These are phyloP conservation scores for Phrixothrix hirtus DNA, from an alignment of 2,888 invertebrate genomes.

Conservation along the genomic window DNA sequence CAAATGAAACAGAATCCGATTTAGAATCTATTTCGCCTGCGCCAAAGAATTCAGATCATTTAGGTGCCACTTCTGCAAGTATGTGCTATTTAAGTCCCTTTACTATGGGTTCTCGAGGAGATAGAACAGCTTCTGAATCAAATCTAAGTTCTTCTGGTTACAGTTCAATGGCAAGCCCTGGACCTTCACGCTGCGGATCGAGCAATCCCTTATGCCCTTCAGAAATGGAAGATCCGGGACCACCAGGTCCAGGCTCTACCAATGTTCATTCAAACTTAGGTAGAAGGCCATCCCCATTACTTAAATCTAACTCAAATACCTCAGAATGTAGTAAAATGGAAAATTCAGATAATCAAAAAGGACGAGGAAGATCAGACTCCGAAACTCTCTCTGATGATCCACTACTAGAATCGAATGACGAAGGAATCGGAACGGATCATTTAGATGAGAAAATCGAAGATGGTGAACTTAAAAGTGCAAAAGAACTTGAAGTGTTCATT, in stretches of 20 bases:
- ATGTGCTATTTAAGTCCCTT: constrained; percentile 82
- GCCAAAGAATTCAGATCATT: constrained; percentile 51
- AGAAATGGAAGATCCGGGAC: constrained; percentile 74
- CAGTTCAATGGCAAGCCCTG: constrained; percentile 84
- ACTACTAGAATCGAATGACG: constrained; percentile 72
- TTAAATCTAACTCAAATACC: constrained; percentile 61
- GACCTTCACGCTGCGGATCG: constrained; percentile 79
- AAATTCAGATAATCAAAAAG: constrained; percentile 54
- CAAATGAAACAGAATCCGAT: constrained; percentile 76
- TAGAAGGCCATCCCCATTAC: constrained; percentile 64
- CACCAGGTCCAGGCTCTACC: constrained; percentile 57
- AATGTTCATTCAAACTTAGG: constrained; percentile 41
- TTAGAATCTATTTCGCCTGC: constrained; percentile 69
- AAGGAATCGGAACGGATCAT: constrained; percentile 76
- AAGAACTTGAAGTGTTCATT: constrained; percentile 62
- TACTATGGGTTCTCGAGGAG: constrained; percentile 71
- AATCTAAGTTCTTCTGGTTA: constrained; percentile 84
- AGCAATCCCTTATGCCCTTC: constrained; percentile 78
- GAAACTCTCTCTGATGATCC: constrained; percentile 76
- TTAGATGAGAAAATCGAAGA: constrained; percentile 71
- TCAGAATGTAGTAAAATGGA: constrained; percentile 42
- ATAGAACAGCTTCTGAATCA: constrained; percentile 79
- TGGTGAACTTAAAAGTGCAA: constrained; percentile 68
- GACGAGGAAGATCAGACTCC: constrained; percentile 70
- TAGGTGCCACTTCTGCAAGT: constrained; percentile 57